Evolutionary conservation across 2,113 vertebrate genomes (phyloP), one percentile per base, ranked within the genome.

Genomic region (Trematocara unimaculatum): DNA sequence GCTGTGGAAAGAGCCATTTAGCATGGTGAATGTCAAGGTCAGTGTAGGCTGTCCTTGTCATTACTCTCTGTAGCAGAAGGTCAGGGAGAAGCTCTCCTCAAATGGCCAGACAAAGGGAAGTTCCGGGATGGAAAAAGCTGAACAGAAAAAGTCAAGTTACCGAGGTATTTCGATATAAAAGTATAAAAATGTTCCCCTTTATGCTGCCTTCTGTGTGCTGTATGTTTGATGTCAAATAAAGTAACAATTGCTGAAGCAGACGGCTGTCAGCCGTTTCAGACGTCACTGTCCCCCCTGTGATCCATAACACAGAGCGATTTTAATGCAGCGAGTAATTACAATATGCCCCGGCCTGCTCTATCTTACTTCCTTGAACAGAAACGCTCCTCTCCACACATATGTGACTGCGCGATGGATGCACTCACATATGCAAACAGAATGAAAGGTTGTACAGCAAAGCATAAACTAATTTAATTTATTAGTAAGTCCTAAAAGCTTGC

Each of bases 21-120:
- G 97, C 97, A 96, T 94, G 95, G 95, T 98, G 97, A 98, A 98
- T 98, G 98, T 98, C 98, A 99, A 98, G 97, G 98, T 98, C 97
- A 98, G 97, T 94, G 95, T 94, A 97, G 93, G 95, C 93, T 23
- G 83, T 98, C 97, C 97, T 97, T 98, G 97, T 97, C 98, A 98
- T 98, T 97, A 96, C 96, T 98, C 97, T 97, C 96, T 93, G 90
- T 96, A 92, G 97, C 96, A 97, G 97, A 98, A 98, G 98, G 97
- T 98, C 98, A 97, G 95, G 95, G 95, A 97, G 97, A 96, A 97
- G 95, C 96, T 97, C 97, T 95, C 95, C 94, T 97, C 96, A 97
- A 97, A 98, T 97, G 97, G 97, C 96, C 97, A 96, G 97, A 97
- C 96, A 97, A 97, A 97, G 96, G 83, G 38, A 11, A 42, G 6